Evolutionary conservation across 1,140 invertebrate species (phyloP).

Genomic region (Caenorhabditis tropicalis): DNA sequence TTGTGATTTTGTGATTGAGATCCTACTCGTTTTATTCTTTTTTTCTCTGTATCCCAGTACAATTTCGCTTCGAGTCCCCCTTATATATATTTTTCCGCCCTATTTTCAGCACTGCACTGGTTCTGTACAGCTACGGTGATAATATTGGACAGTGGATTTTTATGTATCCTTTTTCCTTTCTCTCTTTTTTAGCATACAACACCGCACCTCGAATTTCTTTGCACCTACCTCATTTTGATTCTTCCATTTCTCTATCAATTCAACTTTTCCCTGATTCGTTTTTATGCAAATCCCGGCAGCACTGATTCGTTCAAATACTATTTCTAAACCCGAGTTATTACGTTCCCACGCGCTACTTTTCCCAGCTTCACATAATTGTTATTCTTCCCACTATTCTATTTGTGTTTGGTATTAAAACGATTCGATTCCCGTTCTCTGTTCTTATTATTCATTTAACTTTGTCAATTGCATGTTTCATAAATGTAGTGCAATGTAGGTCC

Average conservation of each 20-base stretch:
- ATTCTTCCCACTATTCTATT: constrained; percentile 1
- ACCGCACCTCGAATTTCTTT: neutral
- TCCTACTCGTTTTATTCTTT: neutral
- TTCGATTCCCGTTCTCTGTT: neutral
- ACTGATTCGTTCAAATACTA: neutral
- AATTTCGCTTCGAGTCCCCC: neutral
- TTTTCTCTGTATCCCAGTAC: neutral
- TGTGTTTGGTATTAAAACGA: neutral
- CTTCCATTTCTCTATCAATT: neutral
- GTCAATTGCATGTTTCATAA: neutral
- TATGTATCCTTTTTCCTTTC: neutral
- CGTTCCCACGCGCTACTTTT: neutral
- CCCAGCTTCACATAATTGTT: neutral
- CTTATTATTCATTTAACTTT: neutral
- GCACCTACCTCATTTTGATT: neutral
- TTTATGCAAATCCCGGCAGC: neutral
- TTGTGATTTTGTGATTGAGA: constrained; percentile 40
- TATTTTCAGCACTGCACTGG: constrained; percentile 21
- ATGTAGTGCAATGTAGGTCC: neutral
- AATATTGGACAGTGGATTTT: neutral
- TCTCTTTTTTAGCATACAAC: constrained; percentile 21
- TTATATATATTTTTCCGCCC: neutral
- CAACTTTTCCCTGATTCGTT: neutral
- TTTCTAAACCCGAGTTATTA: neutral
- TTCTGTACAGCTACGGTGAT: constrained; percentile 23